A percentile compares a stretch with the other conserved stretches of the same genome.
These are phyloP conservation scores for Psittacula derbiana DNA, from an alignment of 2,797 vertebrate species.

Conservation along the genomic window DNA sequence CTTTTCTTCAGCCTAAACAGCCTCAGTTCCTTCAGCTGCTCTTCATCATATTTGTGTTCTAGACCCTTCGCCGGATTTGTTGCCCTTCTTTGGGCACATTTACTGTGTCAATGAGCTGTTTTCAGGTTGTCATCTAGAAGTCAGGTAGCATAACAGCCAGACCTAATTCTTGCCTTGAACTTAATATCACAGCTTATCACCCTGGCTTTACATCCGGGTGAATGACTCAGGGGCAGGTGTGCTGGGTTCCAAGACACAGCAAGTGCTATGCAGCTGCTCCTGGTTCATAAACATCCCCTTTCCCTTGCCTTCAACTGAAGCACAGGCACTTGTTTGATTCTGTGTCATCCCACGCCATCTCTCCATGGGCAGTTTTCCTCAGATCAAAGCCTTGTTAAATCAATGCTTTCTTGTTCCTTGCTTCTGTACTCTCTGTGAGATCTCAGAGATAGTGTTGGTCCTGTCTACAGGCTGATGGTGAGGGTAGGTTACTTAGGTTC, in stretches of 20 bases:
- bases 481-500: not conserved
- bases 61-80: not conserved
- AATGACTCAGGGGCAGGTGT: not conserved
- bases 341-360: not conserved
- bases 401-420: not conserved
- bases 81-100: not conserved
- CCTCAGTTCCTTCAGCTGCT: not conserved
- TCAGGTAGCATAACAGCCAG: not conserved
- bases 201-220: not conserved
- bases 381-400: constrained; percentile 20
- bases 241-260: not conserved
- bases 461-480: not conserved
- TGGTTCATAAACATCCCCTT: constrained; percentile 31
- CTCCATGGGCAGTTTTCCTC: constrained; percentile 18
- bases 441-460: not conserved
- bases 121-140: not conserved
- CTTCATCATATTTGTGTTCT: not conserved
- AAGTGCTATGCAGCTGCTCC: not conserved
- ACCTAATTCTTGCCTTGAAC: not conserved
- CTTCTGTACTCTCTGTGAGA: not conserved
- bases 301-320: fast-evolving
- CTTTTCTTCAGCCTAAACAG: not conserved
- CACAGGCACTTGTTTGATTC: not conserved
- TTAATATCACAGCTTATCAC: not conserved
- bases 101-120: not conserved